These are phyloP conservation scores for Porphyrio hochstetteri DNA, from an alignment of 2,113 vertebrate genomes.

Conservation along the genomic window DNA sequence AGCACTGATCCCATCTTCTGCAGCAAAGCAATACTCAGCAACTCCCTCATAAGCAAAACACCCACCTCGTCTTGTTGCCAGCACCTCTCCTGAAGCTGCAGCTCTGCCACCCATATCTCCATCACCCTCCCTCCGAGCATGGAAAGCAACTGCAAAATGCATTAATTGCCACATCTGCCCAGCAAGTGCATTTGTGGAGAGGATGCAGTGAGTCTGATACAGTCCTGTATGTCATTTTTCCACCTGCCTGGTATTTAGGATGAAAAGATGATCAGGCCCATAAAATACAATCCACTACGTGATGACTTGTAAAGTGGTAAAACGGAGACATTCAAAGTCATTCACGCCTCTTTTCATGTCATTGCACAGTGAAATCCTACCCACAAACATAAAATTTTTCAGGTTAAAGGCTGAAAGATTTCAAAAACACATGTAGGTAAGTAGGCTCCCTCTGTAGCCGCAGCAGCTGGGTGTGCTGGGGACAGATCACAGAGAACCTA, in stretches of 20 bases:
- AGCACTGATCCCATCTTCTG: not conserved
- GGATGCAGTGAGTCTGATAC: not conserved
- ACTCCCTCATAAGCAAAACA: not conserved
- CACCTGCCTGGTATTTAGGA: not conserved
- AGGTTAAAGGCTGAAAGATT: constrained; percentile 5
- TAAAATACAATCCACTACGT: constrained; percentile 19
- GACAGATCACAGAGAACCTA: not conserved
- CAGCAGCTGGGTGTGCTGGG: not conserved
- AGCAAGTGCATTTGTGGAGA: not conserved
- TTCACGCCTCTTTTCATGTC: not conserved
- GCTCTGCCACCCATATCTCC: not conserved
- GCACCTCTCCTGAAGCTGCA: not conserved
- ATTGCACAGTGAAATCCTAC: constrained; percentile 13
- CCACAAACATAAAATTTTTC: constrained; percentile 7
- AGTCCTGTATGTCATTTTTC: not conserved
- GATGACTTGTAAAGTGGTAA: constrained; percentile 23
- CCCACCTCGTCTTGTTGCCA: rapidly evolving
- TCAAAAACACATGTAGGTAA: not conserved
- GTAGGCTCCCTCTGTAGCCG: not conserved
- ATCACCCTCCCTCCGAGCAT: not conserved
- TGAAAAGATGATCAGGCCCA: not conserved
- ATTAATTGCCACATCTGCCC: not conserved
- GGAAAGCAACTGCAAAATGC: not conserved
- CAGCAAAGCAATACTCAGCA: not conserved
- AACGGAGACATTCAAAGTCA: not conserved